Evolutionary conservation across 92 coral and sea anemone genomes (phyloP).

Genomic region (Porites divaricata): DNA sequence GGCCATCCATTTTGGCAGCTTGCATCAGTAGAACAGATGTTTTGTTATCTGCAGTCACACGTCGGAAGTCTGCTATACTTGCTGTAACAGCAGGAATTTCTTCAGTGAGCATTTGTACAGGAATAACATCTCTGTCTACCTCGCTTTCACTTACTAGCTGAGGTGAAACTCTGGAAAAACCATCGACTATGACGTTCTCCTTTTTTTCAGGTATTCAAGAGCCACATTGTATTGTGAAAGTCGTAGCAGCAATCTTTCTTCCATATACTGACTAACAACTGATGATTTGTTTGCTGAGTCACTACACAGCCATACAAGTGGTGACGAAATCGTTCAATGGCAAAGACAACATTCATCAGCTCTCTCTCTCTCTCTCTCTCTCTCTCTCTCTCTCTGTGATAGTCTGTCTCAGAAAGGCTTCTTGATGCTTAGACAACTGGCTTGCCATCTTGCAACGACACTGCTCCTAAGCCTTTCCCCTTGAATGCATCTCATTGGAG

Average conservation of each 20-base stretch:
- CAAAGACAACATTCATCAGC: conserved; percentile 25
- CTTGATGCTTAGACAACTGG: conserved; percentile 49
- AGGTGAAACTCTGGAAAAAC: conserved; percentile 12
- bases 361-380: conserved; percentile 42
- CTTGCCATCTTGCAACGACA: conserved; percentile 42
- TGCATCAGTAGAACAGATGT: conserved; percentile 16
- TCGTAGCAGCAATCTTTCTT: conserved; percentile 32
- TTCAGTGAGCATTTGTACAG: conserved; percentile 19
- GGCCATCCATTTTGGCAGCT: conserved; percentile 65
- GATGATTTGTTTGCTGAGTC: conserved; percentile 27
- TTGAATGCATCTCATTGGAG: not conserved
- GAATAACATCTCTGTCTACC: not conserved
- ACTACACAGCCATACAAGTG: conserved; percentile 23
- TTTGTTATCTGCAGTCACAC: not conserved
- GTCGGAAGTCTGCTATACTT: conserved; percentile 4
- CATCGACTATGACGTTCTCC: conserved; percentile 1
- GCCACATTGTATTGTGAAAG: conserved; percentile 18
- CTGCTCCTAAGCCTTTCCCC: conserved; percentile 8
- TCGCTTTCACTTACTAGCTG: not conserved
- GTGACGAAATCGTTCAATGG: conserved; percentile 26
- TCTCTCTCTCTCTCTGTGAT: conserved; percentile 23
- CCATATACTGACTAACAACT: conserved; percentile 22
- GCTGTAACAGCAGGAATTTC: not conserved
- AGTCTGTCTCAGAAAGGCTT: conserved; percentile 45
- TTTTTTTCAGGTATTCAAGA: conserved; percentile 17